Evolutionary conservation across 2,113 vertebrate genomes (phyloP), one percentile per base, ranked within the genome.

Genomic region (Neopipo cinnamomea): DNA sequence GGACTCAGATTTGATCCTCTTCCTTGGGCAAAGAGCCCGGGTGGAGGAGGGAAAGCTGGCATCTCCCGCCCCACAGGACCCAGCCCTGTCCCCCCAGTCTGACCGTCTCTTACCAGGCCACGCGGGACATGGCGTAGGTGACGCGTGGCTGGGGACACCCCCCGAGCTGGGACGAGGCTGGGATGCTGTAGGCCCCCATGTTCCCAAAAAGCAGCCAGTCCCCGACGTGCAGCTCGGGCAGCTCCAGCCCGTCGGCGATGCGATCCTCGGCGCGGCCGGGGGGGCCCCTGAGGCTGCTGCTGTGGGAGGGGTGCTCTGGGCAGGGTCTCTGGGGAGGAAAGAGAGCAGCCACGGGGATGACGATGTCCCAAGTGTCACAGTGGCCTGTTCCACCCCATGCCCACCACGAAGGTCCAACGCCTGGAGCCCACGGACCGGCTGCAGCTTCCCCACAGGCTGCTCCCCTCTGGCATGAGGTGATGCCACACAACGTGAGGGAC

Each of bases 181-280:
- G 9, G 19, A 97, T 27, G 24, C 52, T 97, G 97, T 98, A 98
- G 84, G 98, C 98, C 2, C 98, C 98, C 98, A 98, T 98, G 92
- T 98, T 95, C 70, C 98, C 87, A 37, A 98, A 98, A 21, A 98
- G 24, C 85, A 98, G 96, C 98, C 98, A 98, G 92, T 98, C 98
- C 46, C 98, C 98, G 1, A 97, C 58, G 1, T 96, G 96, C 89
- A 98, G 97, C 85, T 95, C 92, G 0, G 98, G 98, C 75, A 98
- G 98, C 88, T 91, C 59, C 71, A 98, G 83, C 59, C 97, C 76
- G 0, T 98, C 97, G 0, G 96, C 97, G 9, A 98, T 93, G 12
- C 37, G 61, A 80, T 98, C 98, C 14, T 90, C 80, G 1, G 72
- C 23, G 0, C 31, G 90, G 0, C 63, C 96, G 0, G 25, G 83